These are phyloP conservation scores for Cheirogaleus medius DNA, from an alignment of 2,113 vertebrate genomes.

Conservation along the genomic window DNA sequence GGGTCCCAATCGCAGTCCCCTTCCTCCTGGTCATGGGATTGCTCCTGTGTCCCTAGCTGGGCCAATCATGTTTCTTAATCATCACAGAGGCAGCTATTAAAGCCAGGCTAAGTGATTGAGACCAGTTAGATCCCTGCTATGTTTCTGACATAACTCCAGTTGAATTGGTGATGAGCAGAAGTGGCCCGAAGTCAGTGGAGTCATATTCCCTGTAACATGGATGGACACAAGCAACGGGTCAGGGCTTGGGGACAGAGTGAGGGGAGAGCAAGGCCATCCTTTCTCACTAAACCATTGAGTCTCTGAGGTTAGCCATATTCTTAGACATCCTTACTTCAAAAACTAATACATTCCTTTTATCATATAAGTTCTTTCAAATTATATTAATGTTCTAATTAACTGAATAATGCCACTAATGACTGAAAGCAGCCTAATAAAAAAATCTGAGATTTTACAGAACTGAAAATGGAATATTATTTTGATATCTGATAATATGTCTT, in stretches of 20 bases:
- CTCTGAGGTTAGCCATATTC: background rate
- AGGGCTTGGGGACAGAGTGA: rapidly evolving
- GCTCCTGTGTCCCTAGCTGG: background rate
- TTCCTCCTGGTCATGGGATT: background rate
- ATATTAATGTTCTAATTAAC: background rate
- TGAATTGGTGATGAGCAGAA: background rate
- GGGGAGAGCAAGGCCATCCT: background rate
- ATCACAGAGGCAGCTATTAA: background rate
- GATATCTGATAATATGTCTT: background rate
- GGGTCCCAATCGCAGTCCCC: background rate
- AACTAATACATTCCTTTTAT: background rate
- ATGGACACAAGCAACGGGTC: background rate
- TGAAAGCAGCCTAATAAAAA: background rate
- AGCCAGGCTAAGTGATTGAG: background rate
- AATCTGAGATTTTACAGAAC: background rate
- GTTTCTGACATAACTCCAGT: background rate
- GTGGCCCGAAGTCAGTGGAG: background rate
- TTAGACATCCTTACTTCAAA: background rate
- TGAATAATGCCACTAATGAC: background rate
- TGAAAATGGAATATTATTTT: background rate
- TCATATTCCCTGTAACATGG: background rate
- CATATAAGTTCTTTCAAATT: background rate
- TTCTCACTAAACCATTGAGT: background rate
- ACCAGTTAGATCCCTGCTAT: background rate
- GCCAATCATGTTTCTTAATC: background rate